A percentile compares a stretch with the other conserved stretches of the same genome.
These are phyloP conservation scores for Lasioglossum calceatum DNA, from an alignment of 2,888 invertebrate species.

Conservation along the genomic window DNA sequence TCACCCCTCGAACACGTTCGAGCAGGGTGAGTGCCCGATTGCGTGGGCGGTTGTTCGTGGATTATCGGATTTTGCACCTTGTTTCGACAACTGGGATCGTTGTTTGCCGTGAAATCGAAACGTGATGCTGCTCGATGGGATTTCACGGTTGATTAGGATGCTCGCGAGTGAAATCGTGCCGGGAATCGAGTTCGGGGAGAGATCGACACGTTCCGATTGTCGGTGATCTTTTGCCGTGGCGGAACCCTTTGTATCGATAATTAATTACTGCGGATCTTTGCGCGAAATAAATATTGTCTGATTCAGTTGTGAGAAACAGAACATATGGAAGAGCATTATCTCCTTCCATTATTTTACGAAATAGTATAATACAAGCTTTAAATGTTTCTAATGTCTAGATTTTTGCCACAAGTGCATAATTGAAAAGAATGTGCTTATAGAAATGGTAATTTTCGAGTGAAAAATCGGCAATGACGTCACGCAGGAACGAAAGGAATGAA, in stretches of 20 bases:
- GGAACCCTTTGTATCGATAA: no score
- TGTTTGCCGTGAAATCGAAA: background rate
- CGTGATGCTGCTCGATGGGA: background rate
- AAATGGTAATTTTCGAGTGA: background rate
- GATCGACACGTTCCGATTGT: background rate
- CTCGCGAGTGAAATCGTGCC: background rate
- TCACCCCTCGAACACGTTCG: conserved; percentile 19
- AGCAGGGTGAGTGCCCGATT: background rate
- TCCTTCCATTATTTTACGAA: no score
- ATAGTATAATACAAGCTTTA: no score
- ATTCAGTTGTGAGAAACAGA: no score
- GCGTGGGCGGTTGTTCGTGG: background rate
- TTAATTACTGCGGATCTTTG: no score
- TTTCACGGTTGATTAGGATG: background rate
- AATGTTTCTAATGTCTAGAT: no score
- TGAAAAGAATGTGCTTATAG: no score
- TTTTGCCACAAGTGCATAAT: no score
- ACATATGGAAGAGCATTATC: background rate
- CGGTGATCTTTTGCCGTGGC: no score
- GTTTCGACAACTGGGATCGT: conserved; percentile 1
- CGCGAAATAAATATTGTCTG: no score
- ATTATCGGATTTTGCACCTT: conserved; percentile 6
- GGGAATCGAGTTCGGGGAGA: background rate
- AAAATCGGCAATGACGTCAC: conserved; percentile 10
- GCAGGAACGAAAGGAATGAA: conserved; percentile 28